Conservation (phyloP, 2,113 vertebrate species). For the Origma solitaria region DNA sequence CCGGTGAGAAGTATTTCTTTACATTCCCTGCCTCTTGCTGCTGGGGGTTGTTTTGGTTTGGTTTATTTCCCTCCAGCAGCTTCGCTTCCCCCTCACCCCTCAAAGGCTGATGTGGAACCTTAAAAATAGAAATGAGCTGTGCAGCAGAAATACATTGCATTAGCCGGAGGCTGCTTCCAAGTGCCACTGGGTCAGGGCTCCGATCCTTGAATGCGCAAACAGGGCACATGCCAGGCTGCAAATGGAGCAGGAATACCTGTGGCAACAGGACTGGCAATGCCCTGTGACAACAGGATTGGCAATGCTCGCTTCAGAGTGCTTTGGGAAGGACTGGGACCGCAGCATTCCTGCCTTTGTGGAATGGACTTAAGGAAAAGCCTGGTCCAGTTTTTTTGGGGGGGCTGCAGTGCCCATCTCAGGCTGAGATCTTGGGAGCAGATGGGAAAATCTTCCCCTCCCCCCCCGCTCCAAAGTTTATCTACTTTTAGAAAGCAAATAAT, state of each 20-base stretch:
- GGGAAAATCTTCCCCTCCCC: background rate
- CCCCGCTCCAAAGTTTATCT: background rate
- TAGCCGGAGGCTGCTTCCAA: background rate
- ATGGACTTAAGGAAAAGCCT: background rate
- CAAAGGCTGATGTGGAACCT: background rate
- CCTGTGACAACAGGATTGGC: accelerated
- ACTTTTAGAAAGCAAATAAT: background rate
- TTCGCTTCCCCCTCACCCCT: background rate
- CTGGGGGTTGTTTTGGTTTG: background rate
- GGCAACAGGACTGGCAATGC: background rate
- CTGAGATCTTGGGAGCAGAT: background rate
- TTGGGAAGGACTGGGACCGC: accelerated
- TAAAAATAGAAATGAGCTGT: background rate
- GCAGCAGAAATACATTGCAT: accelerated
- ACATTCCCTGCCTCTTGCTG: background rate
- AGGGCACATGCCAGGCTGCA: background rate
- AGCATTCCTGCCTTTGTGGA: background rate
- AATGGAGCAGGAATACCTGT: background rate
- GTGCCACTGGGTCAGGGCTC: background rate
- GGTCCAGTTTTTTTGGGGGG: accelerated
- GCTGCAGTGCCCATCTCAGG: background rate
- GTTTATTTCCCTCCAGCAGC: background rate
- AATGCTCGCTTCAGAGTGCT: accelerated
- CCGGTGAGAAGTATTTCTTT: background rate
- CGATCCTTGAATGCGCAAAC: accelerated